Conservation (phyloP, 2,888 invertebrate genomes). For the Dynastes maya region DNA sequence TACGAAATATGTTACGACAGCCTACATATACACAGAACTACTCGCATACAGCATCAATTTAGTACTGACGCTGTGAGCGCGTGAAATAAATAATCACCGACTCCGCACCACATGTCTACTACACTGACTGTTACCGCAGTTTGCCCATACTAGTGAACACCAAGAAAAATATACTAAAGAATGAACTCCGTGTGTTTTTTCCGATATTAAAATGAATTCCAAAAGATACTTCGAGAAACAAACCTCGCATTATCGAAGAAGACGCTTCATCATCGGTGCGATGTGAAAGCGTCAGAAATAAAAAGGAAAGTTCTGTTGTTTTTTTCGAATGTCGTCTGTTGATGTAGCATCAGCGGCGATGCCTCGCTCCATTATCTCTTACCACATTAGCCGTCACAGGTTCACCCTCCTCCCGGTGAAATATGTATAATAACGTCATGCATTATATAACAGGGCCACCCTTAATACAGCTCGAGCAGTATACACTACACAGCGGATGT, state of each 20-base stretch:
- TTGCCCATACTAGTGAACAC: too few relatives aligned
- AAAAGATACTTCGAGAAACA: neutral
- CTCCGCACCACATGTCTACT: too few relatives aligned
- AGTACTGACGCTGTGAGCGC: too few relatives aligned
- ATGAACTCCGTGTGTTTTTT: too few relatives aligned
- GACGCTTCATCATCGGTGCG: constrained; percentile 11
- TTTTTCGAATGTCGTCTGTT: constrained; percentile 46
- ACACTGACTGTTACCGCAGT: too few relatives aligned
- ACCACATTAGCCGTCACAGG: constrained; percentile 61
- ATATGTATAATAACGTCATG: constrained; percentile 67
- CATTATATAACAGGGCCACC: constrained; percentile 62
- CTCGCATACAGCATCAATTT: too few relatives aligned
- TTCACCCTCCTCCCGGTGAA: constrained; percentile 60
- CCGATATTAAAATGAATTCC: neutral
- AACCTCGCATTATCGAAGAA: neutral
- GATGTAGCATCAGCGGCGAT: constrained; percentile 55
- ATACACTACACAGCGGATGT: neutral
- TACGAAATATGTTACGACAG: too few relatives aligned
- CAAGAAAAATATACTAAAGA: too few relatives aligned
- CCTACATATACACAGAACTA: too few relatives aligned
- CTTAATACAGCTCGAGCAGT: constrained; percentile 16
- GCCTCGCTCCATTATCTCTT: constrained; percentile 62
- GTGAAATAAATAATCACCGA: too few relatives aligned
- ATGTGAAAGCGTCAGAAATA: constrained; percentile 58
- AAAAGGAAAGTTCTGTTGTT: constrained; percentile 61